Evolutionary conservation across 2,113 vertebrate species (phyloP).

Genomic region (Lynx canadensis): DNA sequence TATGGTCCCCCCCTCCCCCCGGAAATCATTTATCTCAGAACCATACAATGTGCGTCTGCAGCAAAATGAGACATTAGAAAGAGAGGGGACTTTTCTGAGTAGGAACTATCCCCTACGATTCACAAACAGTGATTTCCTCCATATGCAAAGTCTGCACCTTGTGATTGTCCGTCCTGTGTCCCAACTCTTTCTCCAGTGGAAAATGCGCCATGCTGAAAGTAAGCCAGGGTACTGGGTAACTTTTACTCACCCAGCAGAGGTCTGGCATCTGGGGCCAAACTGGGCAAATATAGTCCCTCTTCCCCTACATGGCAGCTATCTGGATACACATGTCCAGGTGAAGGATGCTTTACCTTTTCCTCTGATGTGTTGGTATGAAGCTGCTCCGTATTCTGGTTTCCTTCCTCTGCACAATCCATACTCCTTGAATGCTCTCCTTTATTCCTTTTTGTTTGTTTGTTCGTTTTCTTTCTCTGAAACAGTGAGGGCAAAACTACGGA

Average conservation of each 20-base stretch:
- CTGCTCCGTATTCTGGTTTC: neutral
- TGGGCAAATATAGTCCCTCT: neutral
- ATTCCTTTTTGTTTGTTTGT: neutral
- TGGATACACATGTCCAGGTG: neutral
- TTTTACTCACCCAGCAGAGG: accelerated
- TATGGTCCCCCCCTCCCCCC: too few relatives aligned
- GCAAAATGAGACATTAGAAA: neutral
- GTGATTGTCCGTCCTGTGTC: neutral
- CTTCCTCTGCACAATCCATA: neutral
- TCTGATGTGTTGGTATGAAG: neutral
- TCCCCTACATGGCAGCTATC: neutral
- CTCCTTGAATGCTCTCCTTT: neutral
- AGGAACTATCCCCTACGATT: too few relatives aligned
- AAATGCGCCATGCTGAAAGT: neutral
- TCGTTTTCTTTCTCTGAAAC: neutral
- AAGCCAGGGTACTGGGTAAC: neutral
- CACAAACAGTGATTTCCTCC: neutral
- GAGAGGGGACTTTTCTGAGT: neutral
- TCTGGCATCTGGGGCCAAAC: neutral
- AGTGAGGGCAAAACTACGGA: neutral
- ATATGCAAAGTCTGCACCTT: too few relatives aligned
- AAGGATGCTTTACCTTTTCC: accelerated
- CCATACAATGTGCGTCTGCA: neutral
- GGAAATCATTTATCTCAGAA: neutral
- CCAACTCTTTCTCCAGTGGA: neutral